Evolutionary conservation across 2,113 vertebrate genomes (phyloP).

Genomic region (Anarrhichthys ocellatus): DNA sequence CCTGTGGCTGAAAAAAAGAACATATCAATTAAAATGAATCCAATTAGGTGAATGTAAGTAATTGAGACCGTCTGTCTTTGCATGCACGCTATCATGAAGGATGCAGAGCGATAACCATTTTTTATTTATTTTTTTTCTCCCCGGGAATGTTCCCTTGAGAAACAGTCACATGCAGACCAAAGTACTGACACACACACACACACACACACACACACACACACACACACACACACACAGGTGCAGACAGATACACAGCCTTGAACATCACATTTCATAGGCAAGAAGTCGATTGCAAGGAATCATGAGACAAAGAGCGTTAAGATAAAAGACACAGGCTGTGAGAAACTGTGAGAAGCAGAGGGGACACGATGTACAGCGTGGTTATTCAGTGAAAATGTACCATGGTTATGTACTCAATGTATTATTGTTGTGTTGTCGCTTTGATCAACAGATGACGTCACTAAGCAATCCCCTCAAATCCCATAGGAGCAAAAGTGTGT

Average conservation of each 20-base stretch:
- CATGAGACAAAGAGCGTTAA: constrained; percentile 37
- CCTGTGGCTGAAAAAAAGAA: constrained; percentile 4
- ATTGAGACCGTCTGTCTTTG: neutral
- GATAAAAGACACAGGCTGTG: constrained; percentile 44
- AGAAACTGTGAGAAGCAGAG: constrained; percentile 23
- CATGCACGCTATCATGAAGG: neutral
- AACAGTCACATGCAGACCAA: constrained; percentile 57
- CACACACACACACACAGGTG: constrained; percentile 6
- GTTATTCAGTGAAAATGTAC: constrained; percentile 4
- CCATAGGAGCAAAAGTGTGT: no score
- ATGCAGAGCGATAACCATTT: neutral
- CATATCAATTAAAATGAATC: constrained; percentile 2
- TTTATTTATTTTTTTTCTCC: constrained; percentile 10
- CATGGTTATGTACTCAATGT: neutral
- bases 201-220: constrained; percentile 22
- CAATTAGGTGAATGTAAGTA: neutral
- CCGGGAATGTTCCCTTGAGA: constrained; percentile 50
- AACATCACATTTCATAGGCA: constrained; percentile 38
- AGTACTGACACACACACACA: constrained; percentile 22
- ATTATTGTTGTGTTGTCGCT: neutral
- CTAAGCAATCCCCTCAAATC: neutral
- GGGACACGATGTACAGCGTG: neutral
- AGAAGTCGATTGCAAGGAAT: constrained; percentile 39
- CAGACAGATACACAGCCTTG: constrained; percentile 48
- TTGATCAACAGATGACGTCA: neutral